phyloP scores from a whole-genome alignment of 1,140 invertebrate species.

The Lithobius niger region DNA sequence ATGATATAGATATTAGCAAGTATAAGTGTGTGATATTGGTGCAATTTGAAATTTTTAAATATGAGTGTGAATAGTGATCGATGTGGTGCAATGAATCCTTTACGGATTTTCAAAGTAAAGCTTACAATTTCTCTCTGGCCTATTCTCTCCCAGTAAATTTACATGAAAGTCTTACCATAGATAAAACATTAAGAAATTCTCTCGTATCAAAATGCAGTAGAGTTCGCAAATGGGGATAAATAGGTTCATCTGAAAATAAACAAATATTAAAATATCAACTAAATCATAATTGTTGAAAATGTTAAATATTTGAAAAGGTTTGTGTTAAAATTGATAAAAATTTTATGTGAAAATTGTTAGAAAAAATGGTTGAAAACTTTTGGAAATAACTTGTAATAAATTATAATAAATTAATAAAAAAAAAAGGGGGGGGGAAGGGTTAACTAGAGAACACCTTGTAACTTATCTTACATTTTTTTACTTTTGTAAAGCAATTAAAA shows the following conservation, averaged over 20 bases:
- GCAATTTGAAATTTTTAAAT: too few relatives aligned
- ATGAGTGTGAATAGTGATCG: too few relatives aligned
- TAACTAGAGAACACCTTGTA: too few relatives aligned
- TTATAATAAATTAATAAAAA: neutral
- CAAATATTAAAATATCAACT: neutral
- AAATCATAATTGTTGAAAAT: neutral
- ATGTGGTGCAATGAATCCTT: too few relatives aligned
- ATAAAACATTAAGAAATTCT: conserved; percentile 79
- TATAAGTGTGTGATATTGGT: too few relatives aligned
- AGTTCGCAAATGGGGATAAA: conserved; percentile 61
- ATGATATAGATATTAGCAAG: too few relatives aligned
- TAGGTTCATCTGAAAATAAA: conserved; percentile 39
- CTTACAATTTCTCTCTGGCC: conserved; percentile 7
- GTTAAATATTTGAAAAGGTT: neutral
- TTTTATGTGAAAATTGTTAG: neutral
- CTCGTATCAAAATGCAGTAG: conserved; percentile 72
- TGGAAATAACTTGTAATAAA: too few relatives aligned
- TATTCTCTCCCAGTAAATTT: neutral
- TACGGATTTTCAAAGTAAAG: too few relatives aligned
- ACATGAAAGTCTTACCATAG: conserved; percentile 38
- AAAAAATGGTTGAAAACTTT: too few relatives aligned
- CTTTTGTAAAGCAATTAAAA: too few relatives aligned
- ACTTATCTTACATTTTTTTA: too few relatives aligned
- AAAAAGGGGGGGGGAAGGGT: too few relatives aligned
- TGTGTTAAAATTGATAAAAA: neutral